A percentile compares a stretch with the other conserved stretches of the same genome.
Conservation (phyloP, 2,888 invertebrate species). For the Theristus sp. region DNA sequence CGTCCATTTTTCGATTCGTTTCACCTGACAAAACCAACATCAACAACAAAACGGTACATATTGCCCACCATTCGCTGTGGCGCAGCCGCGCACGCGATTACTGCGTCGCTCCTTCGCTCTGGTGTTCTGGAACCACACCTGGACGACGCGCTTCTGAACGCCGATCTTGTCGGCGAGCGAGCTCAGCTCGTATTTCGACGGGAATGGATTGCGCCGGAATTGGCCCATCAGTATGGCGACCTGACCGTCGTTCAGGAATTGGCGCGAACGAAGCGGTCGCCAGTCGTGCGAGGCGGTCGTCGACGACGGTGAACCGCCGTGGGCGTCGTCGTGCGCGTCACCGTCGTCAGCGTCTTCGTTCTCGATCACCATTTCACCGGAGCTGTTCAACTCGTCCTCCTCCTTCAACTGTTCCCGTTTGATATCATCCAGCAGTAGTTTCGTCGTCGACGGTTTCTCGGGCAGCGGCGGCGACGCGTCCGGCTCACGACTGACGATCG, state of each 20-base stretch:
- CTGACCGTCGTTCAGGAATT: conserved; percentile 82
- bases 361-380: not conserved
- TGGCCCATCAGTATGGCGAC: conserved; percentile 67
- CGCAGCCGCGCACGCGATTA: not conserved
- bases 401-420: not conserved
- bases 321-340: not conserved
- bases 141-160: conserved; percentile 52
- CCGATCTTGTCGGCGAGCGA: conserved; percentile 57
- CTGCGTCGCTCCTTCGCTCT: conserved; percentile 43
- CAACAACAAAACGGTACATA: too few species aligned
- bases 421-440: not conserved
- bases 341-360: not conserved
- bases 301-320: not conserved
- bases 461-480: too few species aligned
- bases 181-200: conserved; percentile 77
- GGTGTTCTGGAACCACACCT: conserved; percentile 77
- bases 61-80: too few species aligned
- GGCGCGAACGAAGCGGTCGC: conserved; percentile 53
- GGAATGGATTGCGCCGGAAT: conserved; percentile 71
- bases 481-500: too few species aligned
- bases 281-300: conserved; percentile 14
- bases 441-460: not conserved
- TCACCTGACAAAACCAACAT: too few species aligned
- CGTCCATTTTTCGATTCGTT: too few species aligned
- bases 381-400: not conserved